Conservation (phyloP, 2,888 invertebrate species). For the Holacanthella duospinosa region DNA sequence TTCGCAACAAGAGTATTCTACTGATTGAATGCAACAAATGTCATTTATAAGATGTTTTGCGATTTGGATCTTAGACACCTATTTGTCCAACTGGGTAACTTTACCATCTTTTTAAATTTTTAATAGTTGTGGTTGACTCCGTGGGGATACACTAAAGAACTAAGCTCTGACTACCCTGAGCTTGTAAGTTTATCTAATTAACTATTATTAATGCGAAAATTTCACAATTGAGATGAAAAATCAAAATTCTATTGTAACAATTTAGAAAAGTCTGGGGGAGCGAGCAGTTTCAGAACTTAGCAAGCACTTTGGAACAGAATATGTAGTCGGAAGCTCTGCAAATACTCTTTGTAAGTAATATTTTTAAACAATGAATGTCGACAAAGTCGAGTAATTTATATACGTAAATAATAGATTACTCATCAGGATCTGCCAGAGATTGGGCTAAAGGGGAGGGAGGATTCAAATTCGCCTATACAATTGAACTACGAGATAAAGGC, state of each 20-base stretch:
- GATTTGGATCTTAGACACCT: too few relatives aligned
- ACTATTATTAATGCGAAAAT: neutral
- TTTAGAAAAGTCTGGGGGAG: constrained; percentile 33
- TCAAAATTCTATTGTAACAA: neutral
- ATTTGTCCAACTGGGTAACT: too few relatives aligned
- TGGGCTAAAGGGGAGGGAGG: constrained; percentile 33
- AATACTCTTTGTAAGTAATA: constrained; percentile 28
- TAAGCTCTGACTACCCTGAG: constrained; percentile 37
- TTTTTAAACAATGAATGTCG: neutral
- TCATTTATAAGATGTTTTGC: too few relatives aligned
- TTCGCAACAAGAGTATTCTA: too few relatives aligned
- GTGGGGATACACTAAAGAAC: constrained; percentile 38
- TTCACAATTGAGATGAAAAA: neutral
- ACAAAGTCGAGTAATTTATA: neutral
- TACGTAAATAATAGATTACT: constrained; percentile 12
- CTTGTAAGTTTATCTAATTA: constrained; percentile 29
- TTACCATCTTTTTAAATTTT: neutral
- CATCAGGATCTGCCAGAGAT: constrained; percentile 31
- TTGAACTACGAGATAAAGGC: constrained; percentile 45
- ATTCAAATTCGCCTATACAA: constrained; percentile 40
- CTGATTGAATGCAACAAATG: too few relatives aligned
- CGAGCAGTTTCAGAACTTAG: constrained; percentile 38
- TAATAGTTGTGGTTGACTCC: constrained; percentile 38
- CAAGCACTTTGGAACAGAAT: constrained; percentile 39
- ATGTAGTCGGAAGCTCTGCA: constrained; percentile 39